Percentiles rank a stretch among this genome's conserved stretches.
These are phyloP conservation scores for Drosophila novamexicana DNA, from an alignment of 1,140 invertebrate genomes.

Conservation along the genomic window DNA sequence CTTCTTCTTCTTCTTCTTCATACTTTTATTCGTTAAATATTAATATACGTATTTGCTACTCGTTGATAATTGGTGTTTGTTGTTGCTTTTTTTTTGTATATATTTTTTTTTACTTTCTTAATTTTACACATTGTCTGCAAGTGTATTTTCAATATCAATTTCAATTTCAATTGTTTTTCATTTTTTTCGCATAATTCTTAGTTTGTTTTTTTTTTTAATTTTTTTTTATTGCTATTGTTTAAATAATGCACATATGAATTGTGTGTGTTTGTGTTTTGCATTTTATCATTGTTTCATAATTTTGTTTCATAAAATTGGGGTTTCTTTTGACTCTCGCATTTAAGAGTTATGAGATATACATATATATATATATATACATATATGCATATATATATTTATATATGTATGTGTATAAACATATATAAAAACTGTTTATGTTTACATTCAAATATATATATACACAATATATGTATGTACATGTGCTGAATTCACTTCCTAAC, in stretches of 20 bases:
- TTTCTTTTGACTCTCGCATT: not conserved
- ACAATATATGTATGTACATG: conserved; percentile 7
- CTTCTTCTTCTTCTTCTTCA: conserved; percentile 13
- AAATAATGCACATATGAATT: conserved; percentile 45
- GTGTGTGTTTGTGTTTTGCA: conserved; percentile 21
- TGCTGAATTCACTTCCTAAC: conserved; percentile 21
- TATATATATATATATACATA: conserved; percentile 5
- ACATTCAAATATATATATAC: not conserved
- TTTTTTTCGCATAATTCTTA: conserved; percentile 36
- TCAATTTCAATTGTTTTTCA: conserved; percentile 49
- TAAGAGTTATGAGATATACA: conserved; percentile 15
- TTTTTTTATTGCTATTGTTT: conserved; percentile 36
- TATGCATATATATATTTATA: conserved; percentile 11
- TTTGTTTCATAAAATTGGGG: conserved; percentile 30
- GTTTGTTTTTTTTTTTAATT: conserved; percentile 28
- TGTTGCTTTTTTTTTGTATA: conserved; percentile 1
- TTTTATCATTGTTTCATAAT: conserved; percentile 50
- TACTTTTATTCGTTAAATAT: conserved; percentile 12
- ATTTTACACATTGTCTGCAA: conserved; percentile 85
- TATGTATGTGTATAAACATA: conserved; percentile 10
- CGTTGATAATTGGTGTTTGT: conserved; percentile 22
- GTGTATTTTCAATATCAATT: conserved; percentile 66
- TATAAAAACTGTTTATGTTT: not conserved
- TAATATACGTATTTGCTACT: conserved; percentile 26
- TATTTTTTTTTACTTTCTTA: conserved; percentile 56